Conservation (phyloP, 2,113 vertebrate genomes). For the Stigmatopora argus region DNA sequence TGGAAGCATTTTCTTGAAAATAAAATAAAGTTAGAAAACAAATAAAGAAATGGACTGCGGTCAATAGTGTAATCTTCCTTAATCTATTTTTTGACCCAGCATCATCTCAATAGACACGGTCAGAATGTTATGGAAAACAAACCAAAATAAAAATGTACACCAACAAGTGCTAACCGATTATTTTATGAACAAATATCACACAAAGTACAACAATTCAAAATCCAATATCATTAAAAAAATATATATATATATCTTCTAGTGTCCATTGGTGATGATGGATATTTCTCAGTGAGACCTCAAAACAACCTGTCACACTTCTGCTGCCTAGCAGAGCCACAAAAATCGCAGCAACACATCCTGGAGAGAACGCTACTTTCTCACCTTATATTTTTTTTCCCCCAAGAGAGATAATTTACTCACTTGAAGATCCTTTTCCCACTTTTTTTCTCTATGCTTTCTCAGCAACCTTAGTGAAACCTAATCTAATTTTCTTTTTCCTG, state of each 20-base stretch:
- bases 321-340: constrained; percentile 18
- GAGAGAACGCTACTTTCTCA: constrained; percentile 16
- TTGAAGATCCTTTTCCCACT: constrained; percentile 4
- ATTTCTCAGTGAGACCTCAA: constrained; percentile 29
- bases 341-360: constrained; percentile 11
- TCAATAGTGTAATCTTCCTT: no score
- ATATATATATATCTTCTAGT: not conserved
- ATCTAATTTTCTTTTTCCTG: constrained; percentile 21
- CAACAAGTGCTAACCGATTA: not conserved
- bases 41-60: no score
- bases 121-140: not conserved
- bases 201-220: not conserved
- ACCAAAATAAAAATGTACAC: no score
- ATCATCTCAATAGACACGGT: no score
- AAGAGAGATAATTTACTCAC: constrained; percentile 24
- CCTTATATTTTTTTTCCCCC: constrained; percentile 22
- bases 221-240: not conserved
- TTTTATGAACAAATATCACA: not conserved
- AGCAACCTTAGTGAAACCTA: constrained; percentile 20
- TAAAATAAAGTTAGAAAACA: no score
- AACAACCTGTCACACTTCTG: constrained; percentile 15
- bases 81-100: no score
- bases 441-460: constrained; percentile 12
- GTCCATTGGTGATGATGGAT: not conserved
- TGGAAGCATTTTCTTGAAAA: no score